A percentile compares a stretch with the other conserved stretches of the same genome.
These are phyloP conservation scores for Drosophila phalerata DNA, from an alignment of 2,888 invertebrate species.

Conservation along the genomic window DNA sequence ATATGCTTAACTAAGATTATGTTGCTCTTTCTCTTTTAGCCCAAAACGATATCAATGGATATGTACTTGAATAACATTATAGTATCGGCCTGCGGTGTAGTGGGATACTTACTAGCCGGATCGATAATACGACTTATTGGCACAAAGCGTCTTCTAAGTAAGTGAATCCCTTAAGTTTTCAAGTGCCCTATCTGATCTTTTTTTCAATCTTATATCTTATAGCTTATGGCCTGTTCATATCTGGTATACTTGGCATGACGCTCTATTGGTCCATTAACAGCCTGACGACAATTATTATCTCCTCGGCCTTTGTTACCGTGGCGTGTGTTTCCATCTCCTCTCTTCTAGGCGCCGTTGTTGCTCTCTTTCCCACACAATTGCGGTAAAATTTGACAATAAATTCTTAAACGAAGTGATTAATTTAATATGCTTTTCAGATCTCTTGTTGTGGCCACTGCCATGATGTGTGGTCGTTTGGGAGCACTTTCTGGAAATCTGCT, in stretches of 20 bases:
- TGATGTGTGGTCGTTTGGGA: conserved; percentile 90
- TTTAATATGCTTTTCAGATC: conserved; percentile 23
- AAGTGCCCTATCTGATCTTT: neutral
- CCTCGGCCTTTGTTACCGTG: conserved; percentile 86
- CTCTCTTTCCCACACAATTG: conserved; percentile 83
- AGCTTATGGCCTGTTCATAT: conserved; percentile 85
- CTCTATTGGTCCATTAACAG: conserved; percentile 88
- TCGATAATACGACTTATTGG: conserved; percentile 86
- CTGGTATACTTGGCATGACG: conserved; percentile 86
- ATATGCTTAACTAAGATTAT: neutral
- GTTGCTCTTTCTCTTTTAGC: conserved; percentile 52
- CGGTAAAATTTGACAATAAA: conserved; percentile 68
- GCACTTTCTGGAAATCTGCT: conserved; percentile 90
- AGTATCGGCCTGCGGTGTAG: conserved; percentile 88
- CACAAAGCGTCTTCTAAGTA: conserved; percentile 87
- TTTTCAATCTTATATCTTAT: neutral
- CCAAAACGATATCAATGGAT: conserved; percentile 86
- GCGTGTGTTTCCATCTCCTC: conserved; percentile 82
- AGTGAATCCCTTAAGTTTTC: conserved; percentile 41
- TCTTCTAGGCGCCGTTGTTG: conserved; percentile 80
- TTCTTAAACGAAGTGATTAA: neutral
- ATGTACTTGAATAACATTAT: conserved; percentile 90
- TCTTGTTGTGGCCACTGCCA: conserved; percentile 89
- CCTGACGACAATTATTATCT: conserved; percentile 86
- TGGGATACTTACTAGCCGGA: conserved; percentile 88